Conservation (phyloP, 2,797 vertebrate species). For the Cheirogaleus major region DNA sequence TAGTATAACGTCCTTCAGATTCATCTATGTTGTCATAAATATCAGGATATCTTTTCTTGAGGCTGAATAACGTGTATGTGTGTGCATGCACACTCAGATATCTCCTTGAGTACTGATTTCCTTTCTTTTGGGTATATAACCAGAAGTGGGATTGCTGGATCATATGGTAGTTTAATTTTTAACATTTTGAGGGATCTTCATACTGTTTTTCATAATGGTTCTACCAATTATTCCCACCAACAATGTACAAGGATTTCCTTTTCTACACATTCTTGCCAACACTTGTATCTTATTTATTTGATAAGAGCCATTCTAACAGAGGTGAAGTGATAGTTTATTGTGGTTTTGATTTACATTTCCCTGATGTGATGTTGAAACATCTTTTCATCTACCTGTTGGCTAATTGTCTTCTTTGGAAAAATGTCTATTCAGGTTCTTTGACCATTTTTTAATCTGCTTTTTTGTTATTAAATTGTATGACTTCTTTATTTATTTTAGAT, state of each 20-base stretch:
- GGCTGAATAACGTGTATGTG: background rate
- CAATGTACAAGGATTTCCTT: background rate
- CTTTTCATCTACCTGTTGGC: background rate
- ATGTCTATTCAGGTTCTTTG: background rate
- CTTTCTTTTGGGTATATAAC: background rate
- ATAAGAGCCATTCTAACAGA: background rate
- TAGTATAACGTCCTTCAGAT: background rate
- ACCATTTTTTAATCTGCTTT: background rate
- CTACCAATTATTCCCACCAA: background rate
- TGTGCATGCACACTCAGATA: background rate
- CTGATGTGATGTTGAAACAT: background rate
- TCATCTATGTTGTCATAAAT: background rate
- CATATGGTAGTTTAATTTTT: background rate
- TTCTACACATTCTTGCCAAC: background rate
- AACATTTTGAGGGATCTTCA: background rate
- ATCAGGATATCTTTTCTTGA: background rate
- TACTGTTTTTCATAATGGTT: background rate
- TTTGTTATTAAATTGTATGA: background rate
- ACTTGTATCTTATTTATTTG: background rate
- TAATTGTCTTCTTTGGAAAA: background rate
- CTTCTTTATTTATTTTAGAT: background rate
- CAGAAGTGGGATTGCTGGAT: background rate
- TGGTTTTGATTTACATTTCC: background rate
- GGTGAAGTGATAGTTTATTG: background rate
- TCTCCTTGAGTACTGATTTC: background rate